Conservation (phyloP, 2,888 invertebrate species). For the Eupsilia transversa region DNA sequence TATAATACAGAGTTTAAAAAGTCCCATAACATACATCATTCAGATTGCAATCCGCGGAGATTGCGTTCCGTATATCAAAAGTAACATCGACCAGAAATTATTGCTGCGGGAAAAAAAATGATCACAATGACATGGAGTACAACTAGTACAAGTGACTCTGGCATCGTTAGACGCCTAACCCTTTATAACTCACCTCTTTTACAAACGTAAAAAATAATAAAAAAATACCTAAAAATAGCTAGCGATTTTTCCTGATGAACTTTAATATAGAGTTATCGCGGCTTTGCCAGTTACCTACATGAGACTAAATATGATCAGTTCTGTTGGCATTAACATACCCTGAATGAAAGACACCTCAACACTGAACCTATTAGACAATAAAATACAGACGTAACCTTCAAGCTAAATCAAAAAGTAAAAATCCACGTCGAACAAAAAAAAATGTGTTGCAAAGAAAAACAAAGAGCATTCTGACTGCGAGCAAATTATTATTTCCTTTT, state of each 20-base stretch:
- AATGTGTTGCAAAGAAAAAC: slow-evolving; percentile 18
- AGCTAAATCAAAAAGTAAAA: slow-evolving; percentile 29
- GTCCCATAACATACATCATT: too few species aligned
- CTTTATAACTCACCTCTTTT: too few species aligned
- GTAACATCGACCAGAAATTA: too few species aligned
- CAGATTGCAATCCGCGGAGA: too few species aligned
- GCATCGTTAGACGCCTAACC: too few species aligned
- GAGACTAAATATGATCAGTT: too few species aligned
- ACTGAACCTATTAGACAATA: not conserved
- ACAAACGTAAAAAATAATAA: too few species aligned
- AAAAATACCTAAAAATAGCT: not conserved
- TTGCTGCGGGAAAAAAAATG: too few species aligned
- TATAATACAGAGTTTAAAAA: too few species aligned
- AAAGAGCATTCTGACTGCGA: slow-evolving; percentile 34
- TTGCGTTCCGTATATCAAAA: too few species aligned
- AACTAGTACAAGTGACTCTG: too few species aligned
- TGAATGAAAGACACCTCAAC: not conserved
- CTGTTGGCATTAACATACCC: not conserved
- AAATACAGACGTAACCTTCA: not conserved
- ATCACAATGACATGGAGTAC: too few species aligned
- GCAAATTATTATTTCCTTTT: slow-evolving; percentile 71
- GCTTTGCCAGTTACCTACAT: not conserved
- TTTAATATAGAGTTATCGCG: not conserved
- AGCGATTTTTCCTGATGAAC: not conserved
- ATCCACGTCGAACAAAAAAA: slow-evolving; percentile 22